Conservation (phyloP, 1,140 invertebrate genomes). For the Bombus difficillimus region DNA sequence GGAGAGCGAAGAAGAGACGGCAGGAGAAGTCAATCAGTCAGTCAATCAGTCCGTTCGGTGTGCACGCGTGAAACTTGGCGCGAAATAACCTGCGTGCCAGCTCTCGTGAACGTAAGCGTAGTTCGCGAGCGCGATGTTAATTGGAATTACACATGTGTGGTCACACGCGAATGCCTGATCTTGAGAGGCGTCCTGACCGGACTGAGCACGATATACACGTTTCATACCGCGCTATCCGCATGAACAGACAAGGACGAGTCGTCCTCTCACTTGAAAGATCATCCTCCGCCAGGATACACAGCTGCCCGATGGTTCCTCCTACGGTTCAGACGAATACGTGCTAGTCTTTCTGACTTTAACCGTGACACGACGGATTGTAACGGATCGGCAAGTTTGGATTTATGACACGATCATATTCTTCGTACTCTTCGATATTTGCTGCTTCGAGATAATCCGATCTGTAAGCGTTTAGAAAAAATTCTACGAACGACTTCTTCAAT, state of each 20-base stretch:
- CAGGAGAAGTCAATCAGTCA: slow-evolving; percentile 60
- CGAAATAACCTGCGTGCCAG: slow-evolving; percentile 57
- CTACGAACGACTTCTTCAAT: no score
- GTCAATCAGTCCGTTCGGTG: slow-evolving; percentile 37
- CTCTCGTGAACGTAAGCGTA: slow-evolving; percentile 23
- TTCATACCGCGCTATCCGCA: slow-evolving; percentile 43
- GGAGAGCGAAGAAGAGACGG: slow-evolving; percentile 28
- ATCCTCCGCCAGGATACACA: slow-evolving; percentile 57
- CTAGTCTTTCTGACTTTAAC: not conserved
- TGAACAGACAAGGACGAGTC: slow-evolving; percentile 60
- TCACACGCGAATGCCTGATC: slow-evolving; percentile 66
- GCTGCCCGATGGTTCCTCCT: slow-evolving; percentile 38
- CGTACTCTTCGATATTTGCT: not conserved
- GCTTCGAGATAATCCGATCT: not conserved
- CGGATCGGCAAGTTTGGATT: not conserved
- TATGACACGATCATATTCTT: not conserved
- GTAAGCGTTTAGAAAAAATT: no score
- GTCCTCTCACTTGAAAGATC: slow-evolving; percentile 68
- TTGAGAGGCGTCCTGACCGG: slow-evolving; percentile 52
- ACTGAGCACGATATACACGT: slow-evolving; percentile 56
- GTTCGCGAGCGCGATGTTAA: slow-evolving; percentile 54
- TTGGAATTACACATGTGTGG: slow-evolving; percentile 70
- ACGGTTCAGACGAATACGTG: slow-evolving; percentile 1
- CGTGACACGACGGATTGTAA: not conserved
- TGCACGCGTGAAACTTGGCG: slow-evolving; percentile 57